Base-by-base conservation (phyloP, 2,797 vertebrate genomes). In the Crypturellus tataupa region DNA sequence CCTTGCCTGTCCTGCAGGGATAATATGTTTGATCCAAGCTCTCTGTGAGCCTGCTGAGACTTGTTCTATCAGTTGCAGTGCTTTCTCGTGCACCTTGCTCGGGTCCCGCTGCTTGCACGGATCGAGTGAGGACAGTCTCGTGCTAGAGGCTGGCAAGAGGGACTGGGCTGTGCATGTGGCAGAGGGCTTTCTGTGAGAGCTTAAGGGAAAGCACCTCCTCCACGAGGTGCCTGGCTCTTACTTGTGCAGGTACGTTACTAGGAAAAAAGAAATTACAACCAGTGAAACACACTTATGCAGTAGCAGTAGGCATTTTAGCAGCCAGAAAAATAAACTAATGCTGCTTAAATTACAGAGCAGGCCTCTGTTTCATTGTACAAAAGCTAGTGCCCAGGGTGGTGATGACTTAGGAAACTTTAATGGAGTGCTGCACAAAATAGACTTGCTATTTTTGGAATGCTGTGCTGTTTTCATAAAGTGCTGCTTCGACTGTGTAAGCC, bases 401-500 rank as follows among this genome's bases (percentile, higher is more conserved):
- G 59, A 47, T 93, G 68, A 76, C 90, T 65, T 89, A 37, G 62
- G 33, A 80, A 46, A 85, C 51, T 81, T 89, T 21, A 87, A 85
- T 6, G 2, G 65, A 77, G 63, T 33, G 75, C 60, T 91, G 79
- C 82, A 94, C 88, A 95, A 95, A 97, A 95, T 89, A 96, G 91
- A 92, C 35, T 51, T 86, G 89, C 93, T 96, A 89, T 95, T 96
- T 84, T 85, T 94, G 83, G 89, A 94, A 91, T 92, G 93, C 86
- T 89, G 67, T 6, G 5, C 83, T 78, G 35, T 88, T 95, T 97
- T 94, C 87, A 85, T 63, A 75, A 87, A 89, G 93, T 86, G 53
- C 56, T 94, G n/a, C 83, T 94, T 79, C 51, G 80, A 76, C 81
- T 83, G 44, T 69, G 20, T 90, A 76, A 93, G 83, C 95, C 93